These are phyloP conservation scores for Clarias pachynema DNA, from an alignment of 2,797 vertebrate genomes.

Conservation along the genomic window DNA sequence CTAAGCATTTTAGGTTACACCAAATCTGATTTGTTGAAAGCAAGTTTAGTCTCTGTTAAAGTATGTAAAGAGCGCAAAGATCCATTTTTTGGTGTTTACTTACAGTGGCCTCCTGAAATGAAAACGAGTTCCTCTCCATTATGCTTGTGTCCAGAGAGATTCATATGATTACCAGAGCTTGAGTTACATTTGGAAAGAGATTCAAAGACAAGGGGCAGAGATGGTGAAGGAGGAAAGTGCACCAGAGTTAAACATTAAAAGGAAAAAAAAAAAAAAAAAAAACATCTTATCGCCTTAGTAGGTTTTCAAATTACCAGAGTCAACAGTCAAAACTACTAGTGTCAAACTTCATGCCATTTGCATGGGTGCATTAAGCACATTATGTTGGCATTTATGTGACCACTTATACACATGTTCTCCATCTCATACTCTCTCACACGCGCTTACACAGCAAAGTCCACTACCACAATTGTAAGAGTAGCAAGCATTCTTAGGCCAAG, in stretches of 20 bases:
- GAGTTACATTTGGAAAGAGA: constrained; percentile 35
- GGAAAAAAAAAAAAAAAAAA: constrained; percentile 3
- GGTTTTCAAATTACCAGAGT: neutral
- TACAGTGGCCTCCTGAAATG: constrained; percentile 36
- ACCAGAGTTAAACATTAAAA: constrained; percentile 9
- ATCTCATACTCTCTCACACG: neutral
- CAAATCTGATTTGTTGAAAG: constrained; percentile 60
- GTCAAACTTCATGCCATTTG: neutral
- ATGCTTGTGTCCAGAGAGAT: constrained; percentile 10
- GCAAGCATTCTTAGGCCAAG: constrained; percentile 46
- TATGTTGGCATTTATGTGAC: neutral
- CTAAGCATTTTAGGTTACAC: constrained; percentile 51
- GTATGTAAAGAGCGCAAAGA: constrained; percentile 29
- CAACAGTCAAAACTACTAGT: neutral
- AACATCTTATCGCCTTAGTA: neutral
- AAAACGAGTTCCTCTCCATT: constrained; percentile 18
- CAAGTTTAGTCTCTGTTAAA: constrained; percentile 58
- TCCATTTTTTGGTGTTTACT: constrained; percentile 32
- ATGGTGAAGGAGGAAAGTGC: neutral
- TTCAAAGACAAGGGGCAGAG: constrained; percentile 20
- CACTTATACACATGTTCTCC: neutral
- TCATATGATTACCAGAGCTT: constrained; percentile 19
- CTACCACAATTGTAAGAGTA: constrained; percentile 57
- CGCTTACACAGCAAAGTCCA: constrained; percentile 14
- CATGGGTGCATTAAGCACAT: neutral